Conservation (phyloP, 2,888 invertebrate genomes). For the Andrena marginata region DNA sequence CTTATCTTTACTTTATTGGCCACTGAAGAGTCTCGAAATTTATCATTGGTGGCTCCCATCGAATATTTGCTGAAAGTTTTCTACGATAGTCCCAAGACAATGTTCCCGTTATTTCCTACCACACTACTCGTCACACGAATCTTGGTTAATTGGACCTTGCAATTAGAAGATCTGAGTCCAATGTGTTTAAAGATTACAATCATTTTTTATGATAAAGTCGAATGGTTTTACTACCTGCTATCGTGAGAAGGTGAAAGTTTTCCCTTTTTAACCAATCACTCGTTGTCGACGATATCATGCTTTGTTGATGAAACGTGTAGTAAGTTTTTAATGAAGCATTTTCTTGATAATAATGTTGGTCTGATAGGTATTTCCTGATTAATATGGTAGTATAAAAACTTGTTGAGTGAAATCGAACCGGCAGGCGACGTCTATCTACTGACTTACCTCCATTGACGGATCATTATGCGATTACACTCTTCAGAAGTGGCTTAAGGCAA, state of each 20-base stretch:
- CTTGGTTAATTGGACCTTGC: neutral
- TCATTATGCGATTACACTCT: conserved; percentile 8
- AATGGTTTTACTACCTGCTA: conserved; percentile 1
- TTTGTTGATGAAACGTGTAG: neutral
- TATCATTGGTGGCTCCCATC: neutral
- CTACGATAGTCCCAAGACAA: neutral
- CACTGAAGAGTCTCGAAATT: neutral
- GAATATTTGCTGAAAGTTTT: neutral
- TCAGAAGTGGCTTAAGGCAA: conserved; percentile 27
- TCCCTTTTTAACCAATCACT: neutral
- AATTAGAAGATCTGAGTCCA: too few relatives aligned
- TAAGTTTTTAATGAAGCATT: neutral
- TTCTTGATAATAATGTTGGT: neutral
- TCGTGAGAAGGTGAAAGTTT: neutral
- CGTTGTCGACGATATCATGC: neutral
- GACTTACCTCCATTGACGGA: neutral
- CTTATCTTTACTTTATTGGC: neutral
- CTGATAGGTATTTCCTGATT: neutral
- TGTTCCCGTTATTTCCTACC: neutral
- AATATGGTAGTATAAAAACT: conserved; percentile 6
- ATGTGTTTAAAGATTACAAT: too few relatives aligned
- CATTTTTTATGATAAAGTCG: neutral
- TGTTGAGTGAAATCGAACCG: conserved; percentile 8
- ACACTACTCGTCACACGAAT: neutral
- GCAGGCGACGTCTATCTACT: neutral